A percentile compares a stretch with the other conserved stretches of the same genome.
These are phyloP conservation scores for Protonibea diacanthus DNA, from an alignment of 2,797 vertebrate genomes.

Conservation along the genomic window DNA sequence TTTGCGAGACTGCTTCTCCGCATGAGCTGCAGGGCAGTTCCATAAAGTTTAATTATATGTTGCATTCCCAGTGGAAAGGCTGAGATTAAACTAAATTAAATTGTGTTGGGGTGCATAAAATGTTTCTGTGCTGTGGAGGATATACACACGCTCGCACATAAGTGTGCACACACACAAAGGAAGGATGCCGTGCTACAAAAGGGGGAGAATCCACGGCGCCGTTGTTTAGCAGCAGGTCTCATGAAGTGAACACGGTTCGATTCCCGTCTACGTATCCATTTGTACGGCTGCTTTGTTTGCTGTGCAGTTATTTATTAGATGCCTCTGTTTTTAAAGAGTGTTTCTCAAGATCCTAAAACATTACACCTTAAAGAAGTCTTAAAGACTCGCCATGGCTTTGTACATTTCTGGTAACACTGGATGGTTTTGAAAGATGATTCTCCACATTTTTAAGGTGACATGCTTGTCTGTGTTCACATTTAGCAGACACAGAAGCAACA, in stretches of 20 bases:
- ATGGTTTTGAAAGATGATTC: too few species aligned
- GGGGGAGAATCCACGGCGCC: slow-evolving; percentile 1
- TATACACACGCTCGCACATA: slow-evolving; percentile 31
- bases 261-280: neutral
- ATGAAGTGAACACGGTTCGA: slow-evolving; percentile 10
- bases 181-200: slow-evolving; percentile 12
- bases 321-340: neutral
- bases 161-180: slow-evolving; percentile 24
- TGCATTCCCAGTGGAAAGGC: slow-evolving; percentile 82
- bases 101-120: slow-evolving; percentile 84
- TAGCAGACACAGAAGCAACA: too few species aligned
- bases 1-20: slow-evolving; percentile 64
- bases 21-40: slow-evolving; percentile 82
- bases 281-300: neutral
- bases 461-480: too few species aligned
- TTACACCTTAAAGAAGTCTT: neutral
- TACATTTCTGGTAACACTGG: too few species aligned
- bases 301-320: neutral
- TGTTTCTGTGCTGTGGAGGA: slow-evolving; percentile 68
- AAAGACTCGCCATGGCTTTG: too few species aligned
- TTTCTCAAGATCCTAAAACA: neutral
- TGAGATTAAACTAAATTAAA: slow-evolving; percentile 89
- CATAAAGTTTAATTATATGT: slow-evolving; percentile 89
- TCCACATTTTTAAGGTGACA: too few species aligned
- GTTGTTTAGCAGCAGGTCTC: slow-evolving; percentile 14